Evolutionary conservation across 2,797 vertebrate species (phyloP), one percentile per base, ranked within the genome.

Genomic region (Galago senegalensis): DNA sequence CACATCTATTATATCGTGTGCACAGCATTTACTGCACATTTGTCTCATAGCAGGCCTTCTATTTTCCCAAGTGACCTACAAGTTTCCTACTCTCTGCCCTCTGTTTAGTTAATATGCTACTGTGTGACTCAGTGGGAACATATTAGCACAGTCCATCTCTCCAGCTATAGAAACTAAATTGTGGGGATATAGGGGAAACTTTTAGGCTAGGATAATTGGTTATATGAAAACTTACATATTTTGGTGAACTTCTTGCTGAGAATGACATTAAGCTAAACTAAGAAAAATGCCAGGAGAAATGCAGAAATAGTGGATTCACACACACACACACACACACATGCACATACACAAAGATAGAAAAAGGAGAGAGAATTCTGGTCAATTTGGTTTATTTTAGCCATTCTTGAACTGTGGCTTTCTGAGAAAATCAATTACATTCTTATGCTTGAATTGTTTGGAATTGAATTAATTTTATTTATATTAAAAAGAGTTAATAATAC

Each of bases 201-300:
- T 84, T 56, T 43, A 95, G 11, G 0, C 40, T 87, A 17, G 23
- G 7, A 80, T 69, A 93, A 13, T 88, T 58, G 7, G 23, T 87
- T 93, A 8, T 60, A 88, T 84, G 34, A 85, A 95, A 76, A 84
- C 5, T 16, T 69, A 21, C 23, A 72, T 67, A 53, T 49, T 75
- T 65, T 86, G 31, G 4, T 60, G 90, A 83, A 2, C 23, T 73
- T 16, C 17, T 91, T 73, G 7, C 53, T 92, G 40, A 87, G 60
- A 94, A 91, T 72, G 21, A 75, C 94, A 16, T 75, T 93, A 94
- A 72, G 20, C 69, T 18, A 84, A 8, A 58, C 17, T 37, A 84
- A 94, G 23, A 77, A 85, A 94, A 31, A 21, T 11, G 6, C 37
- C n/a, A 79, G 9, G 81, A 95, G 27, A 46, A 63, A 69, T 49